These are phyloP conservation scores for Zaprionus lineosus DNA, from an alignment of 2,888 invertebrate species.

Conservation along the genomic window DNA sequence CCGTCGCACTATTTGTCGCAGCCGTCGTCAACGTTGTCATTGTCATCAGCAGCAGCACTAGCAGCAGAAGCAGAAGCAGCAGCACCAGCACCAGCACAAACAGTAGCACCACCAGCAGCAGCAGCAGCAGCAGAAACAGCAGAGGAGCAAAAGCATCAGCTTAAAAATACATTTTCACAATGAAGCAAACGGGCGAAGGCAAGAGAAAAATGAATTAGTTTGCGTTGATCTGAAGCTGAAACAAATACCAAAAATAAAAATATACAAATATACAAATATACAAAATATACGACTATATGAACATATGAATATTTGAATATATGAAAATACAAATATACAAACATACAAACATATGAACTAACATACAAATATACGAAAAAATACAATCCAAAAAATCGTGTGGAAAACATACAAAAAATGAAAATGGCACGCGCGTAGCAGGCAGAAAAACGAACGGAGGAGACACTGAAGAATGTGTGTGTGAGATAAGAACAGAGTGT, in stretches of 20 bases:
- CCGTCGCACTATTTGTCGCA: slow-evolving; percentile 64
- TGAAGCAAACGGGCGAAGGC: slow-evolving; percentile 72
- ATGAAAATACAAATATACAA: slow-evolving; percentile 15
- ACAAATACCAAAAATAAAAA: slow-evolving; percentile 35
- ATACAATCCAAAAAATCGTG: slow-evolving; percentile 22
- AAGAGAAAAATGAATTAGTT: slow-evolving; percentile 56
- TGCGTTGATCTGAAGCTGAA: slow-evolving; percentile 40
- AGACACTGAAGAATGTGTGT: slow-evolving; percentile 29
- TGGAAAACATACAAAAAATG: slow-evolving; percentile 22
- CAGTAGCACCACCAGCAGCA: slow-evolving; percentile 32
- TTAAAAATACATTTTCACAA: slow-evolving; percentile 78
- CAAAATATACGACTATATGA: slow-evolving; percentile 18
- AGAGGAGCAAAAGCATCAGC: slow-evolving; percentile 59
- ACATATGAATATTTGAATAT: slow-evolving; percentile 21
- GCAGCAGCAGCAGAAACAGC: slow-evolving; percentile 31
- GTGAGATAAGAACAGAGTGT: slow-evolving; percentile 37
- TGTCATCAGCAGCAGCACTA: slow-evolving; percentile 57
- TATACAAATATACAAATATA: slow-evolving; percentile 21
- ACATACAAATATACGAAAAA: slow-evolving; percentile 35
- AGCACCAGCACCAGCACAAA: slow-evolving; percentile 31
- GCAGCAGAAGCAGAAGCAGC: slow-evolving; percentile 37
- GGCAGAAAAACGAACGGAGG: slow-evolving; percentile 24
- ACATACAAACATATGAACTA: slow-evolving; percentile 23
- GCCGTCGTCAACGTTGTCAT: slow-evolving; percentile 75
- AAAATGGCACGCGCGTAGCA: slow-evolving; percentile 71